Conservation (phyloP, 2,888 invertebrate species). For the Arrhopalites spinosus region DNA sequence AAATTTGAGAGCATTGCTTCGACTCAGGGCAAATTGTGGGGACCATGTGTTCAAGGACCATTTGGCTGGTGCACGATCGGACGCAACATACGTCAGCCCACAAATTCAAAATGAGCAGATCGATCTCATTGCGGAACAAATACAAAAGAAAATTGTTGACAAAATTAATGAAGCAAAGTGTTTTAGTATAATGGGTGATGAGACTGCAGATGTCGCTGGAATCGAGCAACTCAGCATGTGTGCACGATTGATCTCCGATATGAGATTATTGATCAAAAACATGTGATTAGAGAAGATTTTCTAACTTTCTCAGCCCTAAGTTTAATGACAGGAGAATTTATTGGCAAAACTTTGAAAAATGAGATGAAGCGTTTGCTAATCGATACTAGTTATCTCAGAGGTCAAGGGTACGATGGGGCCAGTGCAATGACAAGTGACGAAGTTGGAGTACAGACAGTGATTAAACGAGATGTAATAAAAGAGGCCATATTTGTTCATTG, state of each 20-base stretch:
- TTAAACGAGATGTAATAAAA: background rate
- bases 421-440: background rate
- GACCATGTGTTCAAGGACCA: background rate
- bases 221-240: constrained; percentile 5
- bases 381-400: background rate
- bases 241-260: background rate
- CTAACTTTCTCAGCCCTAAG: background rate
- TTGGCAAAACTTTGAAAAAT: background rate
- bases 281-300: background rate
- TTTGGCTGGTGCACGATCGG: too few species aligned
- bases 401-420: constrained; percentile 6
- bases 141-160: background rate
- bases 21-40: background rate
- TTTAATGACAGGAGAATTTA: background rate
- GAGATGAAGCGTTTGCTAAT: background rate
- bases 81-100: too few species aligned
- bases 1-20: background rate
- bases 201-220: background rate
- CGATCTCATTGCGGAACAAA: background rate
- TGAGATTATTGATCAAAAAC: background rate
- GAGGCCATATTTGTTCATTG: background rate
- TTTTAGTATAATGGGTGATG: background rate
- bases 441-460: background rate
- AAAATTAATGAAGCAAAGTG: background rate
- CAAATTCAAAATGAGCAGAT: constrained; percentile 2